Percentiles rank a stretch among this genome's conserved stretches.
phyloP scores from a whole-genome alignment of 1,140 invertebrate genomes.

The Anastatus disparis region DNA sequence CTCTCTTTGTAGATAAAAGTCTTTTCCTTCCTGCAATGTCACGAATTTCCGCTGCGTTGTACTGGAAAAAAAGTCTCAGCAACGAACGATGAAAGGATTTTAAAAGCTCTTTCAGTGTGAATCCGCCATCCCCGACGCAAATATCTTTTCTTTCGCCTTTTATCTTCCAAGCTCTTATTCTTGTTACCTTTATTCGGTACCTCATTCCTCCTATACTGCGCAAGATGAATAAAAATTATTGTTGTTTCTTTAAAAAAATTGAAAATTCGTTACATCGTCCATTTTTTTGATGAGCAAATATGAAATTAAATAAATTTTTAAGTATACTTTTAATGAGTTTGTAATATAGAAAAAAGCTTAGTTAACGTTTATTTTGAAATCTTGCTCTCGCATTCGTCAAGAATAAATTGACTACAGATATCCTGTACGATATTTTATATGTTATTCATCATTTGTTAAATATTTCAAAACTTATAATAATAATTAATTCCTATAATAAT shows the following conservation, averaged over 20 bases:
- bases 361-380: no score
- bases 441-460: no score
- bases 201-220: neutral
- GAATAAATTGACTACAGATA: no score
- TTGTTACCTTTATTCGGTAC: no score
- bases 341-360: no score
- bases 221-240: neutral
- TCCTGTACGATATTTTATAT: no score
- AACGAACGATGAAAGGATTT: slow-evolving; percentile 22
- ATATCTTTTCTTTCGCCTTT: slow-evolving; percentile 9
- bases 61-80: slow-evolving; percentile 5
- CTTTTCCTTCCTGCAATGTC: slow-evolving; percentile 19
- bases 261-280: neutral
- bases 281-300: no score
- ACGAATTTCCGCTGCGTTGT: slow-evolving; percentile 4
- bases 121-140: neutral
- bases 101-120: slow-evolving; percentile 13
- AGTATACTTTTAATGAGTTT: no score
- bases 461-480: no score
- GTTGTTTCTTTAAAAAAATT: neutral
- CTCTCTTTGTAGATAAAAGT: slow-evolving; percentile 30
- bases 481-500: no score
- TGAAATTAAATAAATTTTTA: no score
- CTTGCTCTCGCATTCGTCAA: no score
- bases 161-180: neutral